These are phyloP conservation scores for Bombus pascuorum DNA, from an alignment of 1,140 invertebrate species.

Conservation along the genomic window DNA sequence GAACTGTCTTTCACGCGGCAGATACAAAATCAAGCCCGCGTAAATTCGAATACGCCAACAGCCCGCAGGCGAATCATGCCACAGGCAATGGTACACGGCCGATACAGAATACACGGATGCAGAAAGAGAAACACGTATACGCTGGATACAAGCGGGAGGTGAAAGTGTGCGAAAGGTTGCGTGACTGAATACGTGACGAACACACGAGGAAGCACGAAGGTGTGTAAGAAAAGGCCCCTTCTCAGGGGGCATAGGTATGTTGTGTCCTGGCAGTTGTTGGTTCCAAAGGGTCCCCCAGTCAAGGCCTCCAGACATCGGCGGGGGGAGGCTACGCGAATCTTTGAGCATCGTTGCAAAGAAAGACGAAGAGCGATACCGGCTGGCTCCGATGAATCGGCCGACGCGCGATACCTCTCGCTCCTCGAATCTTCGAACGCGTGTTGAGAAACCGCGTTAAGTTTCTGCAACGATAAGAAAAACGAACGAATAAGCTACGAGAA, in stretches of 20 bases:
- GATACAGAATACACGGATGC: neutral
- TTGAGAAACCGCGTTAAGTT: neutral
- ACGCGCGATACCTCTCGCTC: constrained; percentile 30
- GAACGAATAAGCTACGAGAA: no score
- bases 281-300: constrained; percentile 62
- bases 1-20: neutral
- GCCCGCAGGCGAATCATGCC: constrained; percentile 20
- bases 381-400: constrained; percentile 30
- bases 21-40: neutral
- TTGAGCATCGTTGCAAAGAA: constrained; percentile 55
- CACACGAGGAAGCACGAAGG: neutral
- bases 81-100: constrained; percentile 2
- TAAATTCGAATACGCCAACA: constrained; percentile 22
- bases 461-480: neutral
- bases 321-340: constrained; percentile 65
- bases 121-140: constrained; percentile 7
- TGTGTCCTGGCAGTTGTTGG: constrained; percentile 40
- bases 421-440: no score
- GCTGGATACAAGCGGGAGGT: neutral
- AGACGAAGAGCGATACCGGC: constrained; percentile 43
- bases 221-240: constrained; percentile 14
- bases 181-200: constrained; percentile 33
- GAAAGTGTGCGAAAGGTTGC: constrained; percentile 34
- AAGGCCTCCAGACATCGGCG: constrained; percentile 74
- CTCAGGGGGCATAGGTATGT: constrained; percentile 35